Evolutionary conservation across 1,140 invertebrate species (phyloP), one percentile per base, ranked within the genome.

Genomic region (Carposina sasakii): DNA sequence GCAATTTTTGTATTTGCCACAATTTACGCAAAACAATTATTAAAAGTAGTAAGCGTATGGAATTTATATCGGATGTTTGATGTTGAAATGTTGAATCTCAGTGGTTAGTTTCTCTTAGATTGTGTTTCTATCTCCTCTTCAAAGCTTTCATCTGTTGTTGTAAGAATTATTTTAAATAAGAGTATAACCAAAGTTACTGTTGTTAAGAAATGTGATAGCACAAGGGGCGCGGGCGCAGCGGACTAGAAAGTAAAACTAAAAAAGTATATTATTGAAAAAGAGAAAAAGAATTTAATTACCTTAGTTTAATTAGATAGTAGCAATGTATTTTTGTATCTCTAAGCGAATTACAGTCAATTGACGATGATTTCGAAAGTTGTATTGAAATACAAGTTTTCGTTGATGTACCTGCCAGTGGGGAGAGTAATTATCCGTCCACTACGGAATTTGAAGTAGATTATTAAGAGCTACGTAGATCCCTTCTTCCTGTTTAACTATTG

Each of bases 311-410:
- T 74, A 75, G 70, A 59, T 67, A 48, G 63, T 79, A 79, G 73
- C 54, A 56, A 75, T 74, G 71, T 82, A 82, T 82, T 82, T 82
- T 82, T 82, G 67, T 82, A 82, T 71, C 55, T 60, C 59, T 51
- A 59, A 23, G 30, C 46, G 19, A 39, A 12, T 39, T 39, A 28
- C 6, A 28, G 24, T 6, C 24, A 28, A 28, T 6, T 6, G 6
- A 28, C 24, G 12, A 28, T 6, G 12, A 28, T 12, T 5, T 39
- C 6, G 12, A 22, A 39, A 5, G 23, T 41, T 50, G 46, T 36
- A 43, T 26, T 37, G 39, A 37, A 44, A 56, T 31, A 44, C 52
- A 63, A 36, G 50, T 47, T 60, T 64, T 68, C 46, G 57, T 68
- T 66, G 59, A 48, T 52, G 72, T 81, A 81, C 73, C 70, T 78